Evolutionary conservation across 2,797 vertebrate species (phyloP).

Genomic region (Mus spretus): DNA sequence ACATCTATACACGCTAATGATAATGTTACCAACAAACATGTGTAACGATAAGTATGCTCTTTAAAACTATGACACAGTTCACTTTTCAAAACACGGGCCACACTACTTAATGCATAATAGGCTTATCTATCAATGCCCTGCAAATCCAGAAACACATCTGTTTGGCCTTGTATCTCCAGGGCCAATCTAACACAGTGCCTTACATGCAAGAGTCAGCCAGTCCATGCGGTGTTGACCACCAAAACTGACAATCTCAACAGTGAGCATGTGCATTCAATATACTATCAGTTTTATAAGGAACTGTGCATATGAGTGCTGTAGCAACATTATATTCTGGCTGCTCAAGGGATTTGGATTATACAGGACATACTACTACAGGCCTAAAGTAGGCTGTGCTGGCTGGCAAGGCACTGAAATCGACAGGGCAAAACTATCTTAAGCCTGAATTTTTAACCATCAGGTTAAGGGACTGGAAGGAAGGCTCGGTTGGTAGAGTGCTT

Average conservation of each 20-base stretch:
- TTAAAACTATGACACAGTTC: constrained; percentile 45
- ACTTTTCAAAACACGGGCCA: constrained; percentile 8
- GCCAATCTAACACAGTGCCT: not conserved
- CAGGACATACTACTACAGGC: not conserved
- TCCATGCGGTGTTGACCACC: not conserved
- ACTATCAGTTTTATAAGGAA: not conserved
- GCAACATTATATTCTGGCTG: not conserved
- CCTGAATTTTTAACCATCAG: not conserved
- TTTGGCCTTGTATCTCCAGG: not conserved
- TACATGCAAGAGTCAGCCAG: not conserved
- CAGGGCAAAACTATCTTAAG: not conserved
- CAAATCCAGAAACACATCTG: not conserved
- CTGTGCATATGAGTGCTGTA: not conserved
- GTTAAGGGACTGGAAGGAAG: not conserved
- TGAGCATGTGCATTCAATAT: accelerated
- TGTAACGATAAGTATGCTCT: constrained; percentile 23
- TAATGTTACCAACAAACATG: not conserved
- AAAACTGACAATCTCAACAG: not conserved
- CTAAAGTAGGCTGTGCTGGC: not conserved
- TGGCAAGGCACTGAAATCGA: not conserved
- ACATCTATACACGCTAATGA: not conserved
- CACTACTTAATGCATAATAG: not conserved
- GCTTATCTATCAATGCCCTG: not conserved
- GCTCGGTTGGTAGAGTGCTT: not conserved
- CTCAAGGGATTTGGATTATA: not conserved